phyloP scores from a whole-genome alignment of 2,797 vertebrate species.

The Podargus strigoides region DNA sequence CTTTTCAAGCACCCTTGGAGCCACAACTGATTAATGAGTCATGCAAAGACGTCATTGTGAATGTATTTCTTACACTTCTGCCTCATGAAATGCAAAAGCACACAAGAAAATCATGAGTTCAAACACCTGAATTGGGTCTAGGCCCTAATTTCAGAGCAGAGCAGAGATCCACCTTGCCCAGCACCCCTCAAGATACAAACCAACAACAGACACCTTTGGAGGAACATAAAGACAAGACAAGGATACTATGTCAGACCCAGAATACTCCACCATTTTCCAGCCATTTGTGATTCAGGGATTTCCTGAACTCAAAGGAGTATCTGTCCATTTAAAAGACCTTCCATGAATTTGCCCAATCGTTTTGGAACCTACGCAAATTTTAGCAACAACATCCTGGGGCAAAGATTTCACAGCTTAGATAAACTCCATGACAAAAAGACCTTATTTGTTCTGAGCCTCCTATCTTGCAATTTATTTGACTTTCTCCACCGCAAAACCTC shows the following conservation, averaged over 20 bases:
- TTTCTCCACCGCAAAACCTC: not conserved
- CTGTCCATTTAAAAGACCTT: not conserved
- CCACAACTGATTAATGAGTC: conserved; percentile 30
- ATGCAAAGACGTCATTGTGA: conserved; percentile 14
- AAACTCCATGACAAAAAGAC: not conserved
- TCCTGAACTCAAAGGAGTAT: not conserved
- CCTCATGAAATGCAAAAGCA: not conserved
- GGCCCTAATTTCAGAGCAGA: not conserved
- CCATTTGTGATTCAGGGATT: not conserved
- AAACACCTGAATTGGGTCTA: not conserved
- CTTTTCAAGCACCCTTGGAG: not conserved
- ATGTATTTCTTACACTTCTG: conserved; percentile 7
- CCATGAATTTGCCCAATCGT: not conserved
- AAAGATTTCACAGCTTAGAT: not conserved
- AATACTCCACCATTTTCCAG: not conserved
- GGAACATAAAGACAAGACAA: not conserved
- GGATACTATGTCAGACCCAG: not conserved
- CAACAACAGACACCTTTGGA: not conserved
- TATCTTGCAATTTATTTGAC: not conserved
- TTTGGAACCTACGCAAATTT: not conserved
- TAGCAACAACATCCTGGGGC: not conserved
- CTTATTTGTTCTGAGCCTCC: not conserved
- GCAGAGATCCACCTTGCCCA: not conserved
- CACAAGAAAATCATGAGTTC: not conserved
- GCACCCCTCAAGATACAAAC: not conserved